Percentiles rank a stretch among this genome's conserved stretches.
phyloP scores from a whole-genome alignment of 2,797 vertebrate species.

The Halcyon leucocephala region DNA sequence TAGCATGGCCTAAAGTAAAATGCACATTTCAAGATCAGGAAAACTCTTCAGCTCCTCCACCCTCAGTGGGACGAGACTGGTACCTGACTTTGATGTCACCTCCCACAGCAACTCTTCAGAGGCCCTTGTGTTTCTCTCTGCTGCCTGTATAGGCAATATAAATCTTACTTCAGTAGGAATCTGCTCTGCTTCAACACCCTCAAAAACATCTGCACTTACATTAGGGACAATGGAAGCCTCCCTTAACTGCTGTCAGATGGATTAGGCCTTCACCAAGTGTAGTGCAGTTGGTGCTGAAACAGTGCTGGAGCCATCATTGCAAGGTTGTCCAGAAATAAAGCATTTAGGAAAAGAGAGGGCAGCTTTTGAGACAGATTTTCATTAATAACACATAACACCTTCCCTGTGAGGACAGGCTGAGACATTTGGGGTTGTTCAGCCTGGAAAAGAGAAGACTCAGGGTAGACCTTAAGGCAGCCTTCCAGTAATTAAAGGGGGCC shows the following conservation, averaged over 20 bases:
- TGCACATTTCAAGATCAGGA: background rate
- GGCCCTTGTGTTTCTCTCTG: background rate
- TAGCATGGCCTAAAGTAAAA: background rate
- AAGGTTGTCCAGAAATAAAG: background rate
- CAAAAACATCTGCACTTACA: background rate
- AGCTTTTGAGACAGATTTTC: background rate
- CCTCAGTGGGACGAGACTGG: fast-evolving
- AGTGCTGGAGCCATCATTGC: background rate
- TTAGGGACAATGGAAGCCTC: background rate
- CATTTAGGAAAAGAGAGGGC: background rate
- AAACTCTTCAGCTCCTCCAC: background rate
- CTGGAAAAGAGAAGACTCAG: background rate
- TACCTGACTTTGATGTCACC: background rate
- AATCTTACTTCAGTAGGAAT: background rate
- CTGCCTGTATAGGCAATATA: background rate
- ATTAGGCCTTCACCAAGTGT: background rate
- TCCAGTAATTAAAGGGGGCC: too few species aligned
- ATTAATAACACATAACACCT: background rate
- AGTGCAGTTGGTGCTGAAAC: background rate
- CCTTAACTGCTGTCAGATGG: background rate
- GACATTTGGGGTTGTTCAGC: background rate
- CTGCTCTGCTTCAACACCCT: background rate
- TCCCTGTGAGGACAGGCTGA: fast-evolving
- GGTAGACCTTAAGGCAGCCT: background rate
- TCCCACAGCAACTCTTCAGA: background rate